phyloP scores from a whole-genome alignment of 2,888 invertebrate genomes.

The Boloria euphrosyne region DNA sequence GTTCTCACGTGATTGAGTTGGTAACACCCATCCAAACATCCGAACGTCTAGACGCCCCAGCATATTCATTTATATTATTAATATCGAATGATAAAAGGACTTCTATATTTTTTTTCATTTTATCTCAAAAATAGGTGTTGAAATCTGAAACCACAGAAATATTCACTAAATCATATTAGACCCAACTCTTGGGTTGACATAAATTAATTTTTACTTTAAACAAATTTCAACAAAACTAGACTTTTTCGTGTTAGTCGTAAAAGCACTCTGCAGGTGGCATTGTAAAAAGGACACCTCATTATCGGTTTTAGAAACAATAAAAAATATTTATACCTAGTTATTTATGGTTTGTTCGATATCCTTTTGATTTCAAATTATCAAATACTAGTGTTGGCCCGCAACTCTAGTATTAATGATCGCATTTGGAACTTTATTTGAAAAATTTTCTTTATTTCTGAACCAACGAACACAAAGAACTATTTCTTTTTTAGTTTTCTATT shows the following conservation, averaged over 20 bases:
- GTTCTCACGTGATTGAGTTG: no score
- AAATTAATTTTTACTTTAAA: constrained; percentile 45
- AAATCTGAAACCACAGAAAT: constrained; percentile 34
- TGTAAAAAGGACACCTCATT: constrained; percentile 56
- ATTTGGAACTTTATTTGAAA: no score
- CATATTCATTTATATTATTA: no score
- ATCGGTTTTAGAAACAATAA: constrained; percentile 54
- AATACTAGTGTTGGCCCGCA: no score
- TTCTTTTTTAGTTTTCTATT: no score
- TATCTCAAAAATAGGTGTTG: constrained; percentile 30
- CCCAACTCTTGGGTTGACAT: constrained; percentile 50
- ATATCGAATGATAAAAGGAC: no score
- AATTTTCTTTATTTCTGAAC: no score
- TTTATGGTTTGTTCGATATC: not conserved
- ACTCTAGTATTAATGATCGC: no score
- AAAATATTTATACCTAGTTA: constrained; percentile 32
- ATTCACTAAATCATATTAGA: constrained; percentile 54
- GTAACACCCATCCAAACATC: no score
- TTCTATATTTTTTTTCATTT: not conserved
- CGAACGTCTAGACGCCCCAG: no score
- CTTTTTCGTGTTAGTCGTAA: constrained; percentile 49
- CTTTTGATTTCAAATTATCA: not conserved
- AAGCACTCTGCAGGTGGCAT: constrained; percentile 63
- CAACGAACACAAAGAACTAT: no score
- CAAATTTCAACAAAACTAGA: constrained; percentile 45